Evolutionary conservation across 2,888 invertebrate genomes (phyloP), one percentile per base, ranked within the genome.

Genomic region (Lacanobia wlatinum): DNA sequence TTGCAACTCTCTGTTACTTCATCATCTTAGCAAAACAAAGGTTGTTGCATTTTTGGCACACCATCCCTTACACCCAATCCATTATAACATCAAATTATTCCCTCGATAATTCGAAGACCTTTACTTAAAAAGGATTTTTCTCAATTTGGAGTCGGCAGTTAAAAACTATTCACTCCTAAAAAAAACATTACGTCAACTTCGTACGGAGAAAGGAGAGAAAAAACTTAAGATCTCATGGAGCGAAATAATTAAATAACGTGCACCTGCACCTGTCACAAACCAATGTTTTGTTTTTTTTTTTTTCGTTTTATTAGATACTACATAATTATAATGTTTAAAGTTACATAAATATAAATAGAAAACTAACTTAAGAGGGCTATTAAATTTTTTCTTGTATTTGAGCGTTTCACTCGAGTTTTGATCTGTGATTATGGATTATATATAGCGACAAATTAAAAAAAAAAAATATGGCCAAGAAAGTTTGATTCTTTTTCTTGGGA

Each of bases 21-120:
- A 14, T 34, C 10, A 8, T 28, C 23, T 34, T 12, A 38, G 16
- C 9, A 53, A 38, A 74, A 38, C 34, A 63, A 21, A 74, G 8
- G 6, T 43, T 46, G 18, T 1, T 59, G 7, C 21, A 23, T 10
- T 64, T 64, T 55, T 18, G 40, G 6, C 40, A 76, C 55, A 73
- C 69, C 40, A 8, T 77, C 55, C 28, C 55, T 73, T 69, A 56
- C 70, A 73, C 14, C 43, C 14, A 43, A 14, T 55, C 48, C 18
- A 23, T 28, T 56, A 23, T 28, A 28, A 14, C 28, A 8, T 3
- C 16, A 46, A 46, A 43, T 43, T 6, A 8, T 60, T 60, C 1
- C 10, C 10, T 10, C n/a, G 9, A 1, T 7, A 38, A 21, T 38
- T n/a, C 28, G 21, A 21, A 16, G 14, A 55, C 18, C 34, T 1